Percentiles rank a stretch among this genome's conserved stretches.
Evolutionary conservation across 1,140 invertebrate species (phyloP).

Genomic region (Zelostemma sp.): DNA sequence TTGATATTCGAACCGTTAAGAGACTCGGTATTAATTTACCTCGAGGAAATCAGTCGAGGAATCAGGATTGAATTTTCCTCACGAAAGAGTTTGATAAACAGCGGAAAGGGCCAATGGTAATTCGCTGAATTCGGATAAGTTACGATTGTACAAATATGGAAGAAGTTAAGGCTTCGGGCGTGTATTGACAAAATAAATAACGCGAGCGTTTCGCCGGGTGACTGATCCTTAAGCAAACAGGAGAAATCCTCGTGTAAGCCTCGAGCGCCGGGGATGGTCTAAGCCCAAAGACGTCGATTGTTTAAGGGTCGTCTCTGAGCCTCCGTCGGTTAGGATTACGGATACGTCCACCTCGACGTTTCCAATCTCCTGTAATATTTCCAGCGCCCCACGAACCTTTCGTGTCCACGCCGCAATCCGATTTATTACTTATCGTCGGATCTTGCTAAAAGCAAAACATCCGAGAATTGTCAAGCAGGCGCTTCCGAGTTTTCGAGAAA

Average conservation of each 20-base stretch:
- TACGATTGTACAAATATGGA: too few relatives aligned
- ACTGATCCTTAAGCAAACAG: conserved; percentile 32
- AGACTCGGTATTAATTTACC: too few relatives aligned
- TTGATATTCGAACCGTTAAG: too few relatives aligned
- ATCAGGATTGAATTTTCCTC: too few relatives aligned
- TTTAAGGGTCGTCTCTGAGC: conserved; percentile 23
- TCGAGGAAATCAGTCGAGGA: too few relatives aligned
- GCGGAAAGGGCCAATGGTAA: too few relatives aligned
- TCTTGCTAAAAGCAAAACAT: too few relatives aligned
- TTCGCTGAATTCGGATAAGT: too few relatives aligned
- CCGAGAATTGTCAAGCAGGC: too few relatives aligned
- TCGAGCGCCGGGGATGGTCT: conserved; percentile 10
- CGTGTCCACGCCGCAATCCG: conserved; percentile 3
- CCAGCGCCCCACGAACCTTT: conserved; percentile 5
- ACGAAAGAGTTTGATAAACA: too few relatives aligned
- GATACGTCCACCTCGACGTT: conserved; percentile 16
- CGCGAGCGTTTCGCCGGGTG: not conserved
- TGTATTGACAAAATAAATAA: not conserved
- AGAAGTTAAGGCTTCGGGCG: not conserved
- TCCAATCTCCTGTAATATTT: conserved; percentile 16
- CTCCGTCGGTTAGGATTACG: conserved; percentile 18
- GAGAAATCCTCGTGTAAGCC: conserved; percentile 21
- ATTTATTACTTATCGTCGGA: not conserved
- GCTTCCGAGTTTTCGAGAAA: too few relatives aligned
- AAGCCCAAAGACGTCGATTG: conserved; percentile 27